Conservation (phyloP, 2,888 invertebrate genomes). For the Macrophya alboannulata region DNA sequence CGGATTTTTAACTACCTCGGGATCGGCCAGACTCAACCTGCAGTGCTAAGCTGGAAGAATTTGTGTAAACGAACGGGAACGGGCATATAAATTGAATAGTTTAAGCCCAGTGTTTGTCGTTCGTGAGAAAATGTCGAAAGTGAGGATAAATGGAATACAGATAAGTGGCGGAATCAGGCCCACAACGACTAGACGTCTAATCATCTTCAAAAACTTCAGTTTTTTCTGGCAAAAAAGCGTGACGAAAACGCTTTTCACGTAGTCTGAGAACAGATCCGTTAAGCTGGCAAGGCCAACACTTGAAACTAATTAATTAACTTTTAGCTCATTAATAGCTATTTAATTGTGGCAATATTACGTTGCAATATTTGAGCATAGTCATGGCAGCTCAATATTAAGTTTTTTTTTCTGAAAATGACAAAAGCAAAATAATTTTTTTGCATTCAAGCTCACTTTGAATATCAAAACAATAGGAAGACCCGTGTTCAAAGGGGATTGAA, state of each 20-base stretch:
- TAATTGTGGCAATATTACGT: too few species aligned
- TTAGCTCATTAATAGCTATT: too few species aligned
- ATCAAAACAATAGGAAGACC: background rate
- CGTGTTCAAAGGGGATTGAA: background rate
- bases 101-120: background rate
- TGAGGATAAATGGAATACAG: background rate
- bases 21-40: background rate
- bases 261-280: background rate
- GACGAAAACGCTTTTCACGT: background rate
- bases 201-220: constrained; percentile 3
- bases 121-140: constrained; percentile 22
- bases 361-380: too few species aligned
- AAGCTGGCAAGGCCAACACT: background rate
- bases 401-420: too few species aligned
- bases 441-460: background rate
- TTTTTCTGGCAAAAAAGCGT: background rate
- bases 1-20: background rate
- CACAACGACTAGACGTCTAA: background rate
- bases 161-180: background rate
- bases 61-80: background rate
- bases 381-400: too few species aligned
- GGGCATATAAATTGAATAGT: background rate
- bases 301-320: background rate
- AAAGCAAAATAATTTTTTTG: background rate
- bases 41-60: background rate